phyloP scores from a whole-genome alignment of 2,113 vertebrate genomes.

The Sus scrofa region T2T-Sscrofa CM000824.6:52081501-52082000 shows the following conservation, averaged over 20 bases:
- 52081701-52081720: constrained; percentile 90
- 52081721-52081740: constrained; percentile 87
- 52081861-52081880: not conserved
- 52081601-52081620: not conserved
- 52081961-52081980: not conserved
- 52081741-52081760: constrained; percentile 89
- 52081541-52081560: not conserved
- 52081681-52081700: constrained; percentile 92
- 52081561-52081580: not conserved
- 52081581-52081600: not conserved
- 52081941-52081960: not conserved
- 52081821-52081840: constrained; percentile 94
- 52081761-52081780: constrained; percentile 89
- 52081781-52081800: constrained; percentile 89
- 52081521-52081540: not conserved
- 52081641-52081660: constrained; percentile 41
- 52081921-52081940: not conserved
- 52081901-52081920: not conserved
- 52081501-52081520: not conserved
- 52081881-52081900: not conserved
- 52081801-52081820: constrained; percentile 86
- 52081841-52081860: constrained; percentile 89
- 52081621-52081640: constrained; percentile 28
- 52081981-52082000: not conserved
- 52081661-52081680: constrained; percentile 89